Percentiles rank a stretch among this genome's conserved stretches.
Evolutionary conservation across 2,888 invertebrate species (phyloP).

Genomic region (Nymphalis polychloros): DNA sequence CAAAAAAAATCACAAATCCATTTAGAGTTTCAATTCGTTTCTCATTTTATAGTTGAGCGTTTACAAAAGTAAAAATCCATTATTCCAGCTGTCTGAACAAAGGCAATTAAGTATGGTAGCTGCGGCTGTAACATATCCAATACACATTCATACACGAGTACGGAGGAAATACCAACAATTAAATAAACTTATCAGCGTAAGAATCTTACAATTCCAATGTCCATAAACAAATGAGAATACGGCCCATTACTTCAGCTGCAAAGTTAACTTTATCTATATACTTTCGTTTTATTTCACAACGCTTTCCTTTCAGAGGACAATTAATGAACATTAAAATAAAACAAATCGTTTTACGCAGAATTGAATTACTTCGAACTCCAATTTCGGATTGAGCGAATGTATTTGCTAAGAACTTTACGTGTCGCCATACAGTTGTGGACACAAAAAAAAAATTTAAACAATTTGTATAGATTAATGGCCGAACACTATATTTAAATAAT

Average conservation of each 20-base stretch:
- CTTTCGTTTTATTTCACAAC: neutral
- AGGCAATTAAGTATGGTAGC: constrained; percentile 42
- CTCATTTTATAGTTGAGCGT: constrained; percentile 33
- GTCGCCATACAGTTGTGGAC: too few relatives aligned
- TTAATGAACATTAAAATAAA: too few relatives aligned
- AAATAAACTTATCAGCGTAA: constrained; percentile 7
- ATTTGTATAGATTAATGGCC: neutral
- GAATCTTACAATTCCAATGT: neutral
- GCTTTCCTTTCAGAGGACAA: too few relatives aligned
- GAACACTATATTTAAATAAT: neutral
- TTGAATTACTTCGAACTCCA: too few relatives aligned
- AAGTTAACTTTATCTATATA: neutral
- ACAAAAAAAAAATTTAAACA: neutral
- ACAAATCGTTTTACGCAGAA: too few relatives aligned
- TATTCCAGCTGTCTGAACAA: constrained; percentile 41
- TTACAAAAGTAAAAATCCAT: constrained; percentile 39
- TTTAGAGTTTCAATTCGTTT: constrained; percentile 29
- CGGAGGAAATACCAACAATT: constrained; percentile 14
- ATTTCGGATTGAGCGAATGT: too few relatives aligned
- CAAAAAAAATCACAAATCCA: constrained; percentile 25
- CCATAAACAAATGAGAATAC: neutral
- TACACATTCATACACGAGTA: constrained; percentile 25
- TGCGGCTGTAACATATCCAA: constrained; percentile 35
- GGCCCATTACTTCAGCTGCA: neutral
- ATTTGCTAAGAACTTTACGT: too few relatives aligned